Conservation (phyloP, 2,113 vertebrate genomes). For the Stegostoma tigrinum region DNA sequence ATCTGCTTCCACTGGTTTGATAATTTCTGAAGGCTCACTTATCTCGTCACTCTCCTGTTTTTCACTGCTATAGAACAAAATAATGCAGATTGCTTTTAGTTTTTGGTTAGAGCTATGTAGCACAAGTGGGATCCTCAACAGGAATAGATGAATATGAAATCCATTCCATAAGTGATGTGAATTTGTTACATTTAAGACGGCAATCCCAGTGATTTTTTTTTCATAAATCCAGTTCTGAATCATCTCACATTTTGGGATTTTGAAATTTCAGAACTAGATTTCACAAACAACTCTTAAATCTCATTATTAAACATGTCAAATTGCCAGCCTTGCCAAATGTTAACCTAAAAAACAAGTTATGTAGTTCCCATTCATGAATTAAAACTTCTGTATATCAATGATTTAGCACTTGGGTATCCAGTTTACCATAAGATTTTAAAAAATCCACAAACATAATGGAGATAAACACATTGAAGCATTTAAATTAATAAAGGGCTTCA, state of each 20-base stretch:
- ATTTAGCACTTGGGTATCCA: neutral
- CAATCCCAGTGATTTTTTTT: neutral
- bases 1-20: neutral
- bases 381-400: neutral
- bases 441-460: neutral
- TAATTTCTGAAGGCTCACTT: neutral
- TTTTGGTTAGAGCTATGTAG: neutral
- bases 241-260: neutral
- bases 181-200: neutral
- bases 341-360: neutral
- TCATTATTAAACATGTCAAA: neutral
- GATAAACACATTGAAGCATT: neutral
- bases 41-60: neutral
- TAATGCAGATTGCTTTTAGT: neutral
- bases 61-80: neutral
- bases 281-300: neutral
- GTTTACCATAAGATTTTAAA: neutral
- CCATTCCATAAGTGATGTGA: neutral
- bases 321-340: neutral
- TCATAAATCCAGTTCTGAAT: neutral
- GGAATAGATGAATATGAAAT: neutral
- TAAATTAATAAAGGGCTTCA: neutral
- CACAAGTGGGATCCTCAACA: neutral
- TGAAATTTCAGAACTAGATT: neutral
- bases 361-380: neutral